Conservation (phyloP, 2,113 vertebrate species). For the Pluvianellus socialis region DNA sequence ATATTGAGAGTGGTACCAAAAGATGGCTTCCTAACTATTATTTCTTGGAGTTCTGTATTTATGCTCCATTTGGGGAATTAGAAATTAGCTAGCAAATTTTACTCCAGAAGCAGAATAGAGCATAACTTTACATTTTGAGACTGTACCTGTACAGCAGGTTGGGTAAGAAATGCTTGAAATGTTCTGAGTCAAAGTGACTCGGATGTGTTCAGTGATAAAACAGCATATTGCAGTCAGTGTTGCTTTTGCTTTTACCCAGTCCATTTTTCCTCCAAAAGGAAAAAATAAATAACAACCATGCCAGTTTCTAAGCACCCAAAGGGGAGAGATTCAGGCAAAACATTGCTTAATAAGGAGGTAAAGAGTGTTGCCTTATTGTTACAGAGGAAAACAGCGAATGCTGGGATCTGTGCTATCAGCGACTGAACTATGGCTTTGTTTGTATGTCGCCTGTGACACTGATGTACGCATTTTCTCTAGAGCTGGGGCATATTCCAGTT, state of each 20-base stretch:
- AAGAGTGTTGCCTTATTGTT: not conserved
- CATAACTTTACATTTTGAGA: not conserved
- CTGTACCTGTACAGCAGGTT: not conserved
- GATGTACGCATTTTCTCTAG: fast-evolving
- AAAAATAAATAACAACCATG: not conserved
- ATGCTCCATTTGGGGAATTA: not conserved
- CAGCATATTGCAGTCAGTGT: not conserved
- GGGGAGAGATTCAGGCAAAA: not conserved
- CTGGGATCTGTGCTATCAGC: not conserved
- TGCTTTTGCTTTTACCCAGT: not conserved
- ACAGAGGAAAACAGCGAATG: fast-evolving
- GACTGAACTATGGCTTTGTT: not conserved
- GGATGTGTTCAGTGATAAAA: not conserved
- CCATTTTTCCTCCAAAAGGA: not conserved
- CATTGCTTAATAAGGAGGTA: not conserved
- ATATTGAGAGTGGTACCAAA: not conserved
- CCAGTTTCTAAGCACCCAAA: not conserved
- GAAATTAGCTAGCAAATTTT: not conserved
- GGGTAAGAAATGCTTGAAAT: not conserved
- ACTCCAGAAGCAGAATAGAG: not conserved
- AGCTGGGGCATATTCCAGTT: not conserved
- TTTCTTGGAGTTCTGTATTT: not conserved
- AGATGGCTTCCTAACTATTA: not conserved
- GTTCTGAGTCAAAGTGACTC: not conserved
- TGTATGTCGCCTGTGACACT: not conserved